These are phyloP conservation scores for Choloepus hoffmanni DNA, from an alignment of 2,113 vertebrate species.

Conservation along the genomic window DNA sequence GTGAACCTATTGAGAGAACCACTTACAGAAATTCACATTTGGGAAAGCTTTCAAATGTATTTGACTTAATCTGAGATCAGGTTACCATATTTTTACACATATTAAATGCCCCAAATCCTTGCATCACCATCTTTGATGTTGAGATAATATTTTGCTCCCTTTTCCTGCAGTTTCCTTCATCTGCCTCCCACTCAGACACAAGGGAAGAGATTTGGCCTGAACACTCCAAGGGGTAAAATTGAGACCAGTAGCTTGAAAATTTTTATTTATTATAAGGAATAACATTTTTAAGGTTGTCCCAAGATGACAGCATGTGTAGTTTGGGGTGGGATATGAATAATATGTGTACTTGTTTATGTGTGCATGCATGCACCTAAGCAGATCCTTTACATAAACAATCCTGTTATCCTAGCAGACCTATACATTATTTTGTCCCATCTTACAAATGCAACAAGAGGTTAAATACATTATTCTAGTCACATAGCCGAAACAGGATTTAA, in stretches of 20 bases:
- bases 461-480: not conserved
- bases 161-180: not conserved
- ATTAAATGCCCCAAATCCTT: not conserved
- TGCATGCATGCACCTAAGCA: rapidly evolving
- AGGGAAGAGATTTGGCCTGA: not conserved
- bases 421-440: not conserved
- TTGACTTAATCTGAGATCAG: slow-evolving; percentile 8
- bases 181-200: not conserved
- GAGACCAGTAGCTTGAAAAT: not conserved
- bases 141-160: not conserved
- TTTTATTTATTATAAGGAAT: not conserved
- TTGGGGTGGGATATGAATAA: not conserved
- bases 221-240: not conserved
- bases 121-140: not conserved
- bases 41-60: slow-evolving; percentile 48
- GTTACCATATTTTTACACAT: not conserved
- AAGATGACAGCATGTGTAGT: not conserved
- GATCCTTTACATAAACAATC: not conserved
- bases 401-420: not conserved
- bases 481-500: not conserved
- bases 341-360: not conserved
- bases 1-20: slow-evolving; percentile 75
- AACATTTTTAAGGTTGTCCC: not conserved
- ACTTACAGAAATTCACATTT: slow-evolving; percentile 66
- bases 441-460: not conserved